phyloP scores from a whole-genome alignment of 2,113 vertebrate genomes.

The Asarcornis scutulata region DNA sequence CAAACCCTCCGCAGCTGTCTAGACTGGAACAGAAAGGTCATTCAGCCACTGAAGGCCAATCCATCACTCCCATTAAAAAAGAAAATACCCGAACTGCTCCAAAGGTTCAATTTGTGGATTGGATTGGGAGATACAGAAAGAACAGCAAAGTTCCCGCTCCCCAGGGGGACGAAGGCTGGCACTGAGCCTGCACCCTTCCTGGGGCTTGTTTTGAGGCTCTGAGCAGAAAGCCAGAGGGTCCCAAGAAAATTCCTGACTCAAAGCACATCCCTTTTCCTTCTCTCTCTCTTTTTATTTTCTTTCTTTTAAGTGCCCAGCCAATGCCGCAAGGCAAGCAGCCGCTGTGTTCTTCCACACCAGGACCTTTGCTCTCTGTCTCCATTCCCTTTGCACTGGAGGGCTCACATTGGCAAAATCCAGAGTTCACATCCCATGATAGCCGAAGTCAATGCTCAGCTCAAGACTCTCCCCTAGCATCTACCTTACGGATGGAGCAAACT shows the following conservation, averaged over 20 bases:
- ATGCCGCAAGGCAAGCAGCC: not conserved
- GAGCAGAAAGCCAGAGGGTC: not conserved
- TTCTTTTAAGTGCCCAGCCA: not conserved
- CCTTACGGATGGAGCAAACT: not conserved
- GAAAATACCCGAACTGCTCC: conserved; percentile 55
- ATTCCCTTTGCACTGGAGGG: accelerated
- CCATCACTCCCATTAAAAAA: conserved; percentile 64
- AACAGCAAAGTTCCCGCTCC: not conserved
- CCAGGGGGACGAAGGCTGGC: not conserved
- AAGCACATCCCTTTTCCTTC: not conserved
- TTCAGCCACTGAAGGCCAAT: conserved; percentile 68
- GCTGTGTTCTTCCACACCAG: not conserved
- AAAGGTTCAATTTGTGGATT: conserved; percentile 36
- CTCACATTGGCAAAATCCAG: accelerated
- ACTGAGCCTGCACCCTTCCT: not conserved
- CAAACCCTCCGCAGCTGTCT: conserved; percentile 42
- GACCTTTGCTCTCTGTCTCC: not conserved
- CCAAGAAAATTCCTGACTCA: not conserved
- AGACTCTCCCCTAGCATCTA: not conserved
- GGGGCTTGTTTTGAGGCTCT: not conserved
- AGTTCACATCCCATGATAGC: not conserved
- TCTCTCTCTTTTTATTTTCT: not conserved
- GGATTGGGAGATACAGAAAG: conserved; percentile 8
- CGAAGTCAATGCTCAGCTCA: not conserved
- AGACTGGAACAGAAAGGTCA: conserved; percentile 70